Conservation (phyloP, 2,113 vertebrate species). For the Ailurus styani region DNA sequence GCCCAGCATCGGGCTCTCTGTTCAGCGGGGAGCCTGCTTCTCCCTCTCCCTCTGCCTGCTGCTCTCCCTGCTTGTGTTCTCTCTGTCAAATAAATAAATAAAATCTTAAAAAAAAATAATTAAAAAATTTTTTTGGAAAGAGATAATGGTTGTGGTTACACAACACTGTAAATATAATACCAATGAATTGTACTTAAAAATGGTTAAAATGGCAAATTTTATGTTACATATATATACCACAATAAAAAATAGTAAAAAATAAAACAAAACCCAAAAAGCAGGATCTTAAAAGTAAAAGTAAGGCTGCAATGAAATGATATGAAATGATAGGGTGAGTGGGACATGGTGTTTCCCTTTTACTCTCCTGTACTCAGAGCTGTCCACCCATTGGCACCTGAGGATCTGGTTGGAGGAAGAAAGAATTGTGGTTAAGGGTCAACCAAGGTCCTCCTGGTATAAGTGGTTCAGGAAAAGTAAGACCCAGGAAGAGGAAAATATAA, state of each 20-base stretch:
- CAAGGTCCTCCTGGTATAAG: not conserved
- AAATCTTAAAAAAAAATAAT: too few relatives aligned
- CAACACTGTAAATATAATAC: not conserved
- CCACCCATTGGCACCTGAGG: not conserved
- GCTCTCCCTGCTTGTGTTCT: too few relatives aligned
- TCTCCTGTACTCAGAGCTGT: not conserved
- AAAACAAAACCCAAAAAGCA: not conserved
- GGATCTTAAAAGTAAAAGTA: not conserved
- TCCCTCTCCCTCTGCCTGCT: too few relatives aligned
- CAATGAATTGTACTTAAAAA: conserved; percentile 21
- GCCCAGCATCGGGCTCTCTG: too few relatives aligned
- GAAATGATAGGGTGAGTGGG: not conserved
- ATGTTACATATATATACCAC: not conserved
- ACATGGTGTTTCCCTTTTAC: not conserved
- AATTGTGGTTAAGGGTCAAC: not conserved
- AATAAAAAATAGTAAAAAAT: not conserved
- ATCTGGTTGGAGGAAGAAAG: not conserved
- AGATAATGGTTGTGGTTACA: not conserved
- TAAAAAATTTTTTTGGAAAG: too few relatives aligned
- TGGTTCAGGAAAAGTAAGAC: conserved; percentile 21
- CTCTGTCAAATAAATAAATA: too few relatives aligned
- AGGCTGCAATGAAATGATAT: not conserved
- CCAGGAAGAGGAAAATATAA: not conserved
- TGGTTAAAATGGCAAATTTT: not conserved
- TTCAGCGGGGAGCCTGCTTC: too few relatives aligned